Base-by-base conservation (phyloP, 2,888 invertebrate species). In the Hoplodrina ambigua region DNA sequence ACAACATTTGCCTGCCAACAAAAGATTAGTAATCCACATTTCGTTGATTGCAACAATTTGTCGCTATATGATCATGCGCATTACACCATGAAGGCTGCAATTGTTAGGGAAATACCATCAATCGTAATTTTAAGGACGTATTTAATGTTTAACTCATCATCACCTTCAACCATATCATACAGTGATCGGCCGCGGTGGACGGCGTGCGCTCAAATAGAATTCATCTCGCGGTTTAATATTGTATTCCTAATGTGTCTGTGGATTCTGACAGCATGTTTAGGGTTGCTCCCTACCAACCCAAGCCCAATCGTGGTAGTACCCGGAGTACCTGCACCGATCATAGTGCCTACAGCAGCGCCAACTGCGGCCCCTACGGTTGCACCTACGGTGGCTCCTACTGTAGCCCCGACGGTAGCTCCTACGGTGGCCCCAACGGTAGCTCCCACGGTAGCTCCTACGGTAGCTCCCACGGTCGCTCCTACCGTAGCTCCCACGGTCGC, bases 21-120 rank as follows among this genome's bases (percentile, higher is more conserved):
- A 88, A 86, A 87, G 91, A 92, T 94, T 92, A 91, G 91, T 92
- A 90, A 93, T 92, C 90, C 90, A 90, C 91, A 91, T 93, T 91
- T 91, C 87, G 90, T 86, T 94, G 92, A 94, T 95, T 94, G 93
- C 94, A 88, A 91, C 92, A 94, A 95, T 95, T 94, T 94, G 89
- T 92, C 92, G 92, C 93, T 87, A 86, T 88, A 87, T 90, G 89
- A 89, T 89, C 89, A 91, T 86, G 91, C 88, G 91, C 93, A 94
- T 92, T 90, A 91, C 79, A 92, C 91, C 95, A 95, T 95, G 95
- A 96, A 96, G 95, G 95, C 92, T 94, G 86, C 87, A 89, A 90
- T 94, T 90, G 92, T 94, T 92, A 90, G 93, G 94, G 94, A 90
- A 95, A 95, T 94, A 93, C 94, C 94, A 90, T 87, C 86, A 89